Evolutionary conservation across 1,140 invertebrate species (phyloP).

Genomic region (Papilio glaucus): DNA sequence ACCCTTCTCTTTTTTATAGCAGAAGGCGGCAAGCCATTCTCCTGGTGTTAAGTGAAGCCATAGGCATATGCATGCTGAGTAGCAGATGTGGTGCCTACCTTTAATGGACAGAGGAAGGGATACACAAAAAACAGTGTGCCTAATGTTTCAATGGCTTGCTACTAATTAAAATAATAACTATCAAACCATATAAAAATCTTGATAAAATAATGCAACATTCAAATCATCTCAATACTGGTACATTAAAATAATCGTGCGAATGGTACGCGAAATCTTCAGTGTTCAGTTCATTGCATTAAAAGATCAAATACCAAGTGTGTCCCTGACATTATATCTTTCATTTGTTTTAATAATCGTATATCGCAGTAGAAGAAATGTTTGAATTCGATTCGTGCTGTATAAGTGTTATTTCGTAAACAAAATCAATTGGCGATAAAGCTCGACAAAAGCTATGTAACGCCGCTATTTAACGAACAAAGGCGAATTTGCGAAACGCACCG

Average conservation of each 20-base stretch:
- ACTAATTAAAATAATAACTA: too few species aligned
- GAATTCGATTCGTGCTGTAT: conserved; percentile 11
- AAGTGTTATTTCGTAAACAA: conserved; percentile 29
- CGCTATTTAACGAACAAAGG: conserved; percentile 47
- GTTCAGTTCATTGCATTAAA: not conserved
- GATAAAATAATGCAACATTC: not conserved
- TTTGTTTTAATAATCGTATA: conserved; percentile 32
- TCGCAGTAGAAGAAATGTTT: conserved; percentile 14
- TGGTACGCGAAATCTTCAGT: not conserved
- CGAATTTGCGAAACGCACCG: conserved; percentile 44
- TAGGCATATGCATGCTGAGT: too few species aligned
- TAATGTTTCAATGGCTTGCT: too few species aligned
- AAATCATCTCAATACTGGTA: not conserved
- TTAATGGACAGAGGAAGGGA: too few species aligned
- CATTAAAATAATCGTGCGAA: not conserved
- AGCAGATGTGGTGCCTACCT: too few species aligned
- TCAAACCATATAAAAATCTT: too few species aligned
- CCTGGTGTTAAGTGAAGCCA: too few species aligned
- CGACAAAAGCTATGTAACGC: conserved; percentile 36
- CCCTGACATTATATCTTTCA: conserved; percentile 1
- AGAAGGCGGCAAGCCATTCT: too few species aligned
- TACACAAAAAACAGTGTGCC: too few species aligned
- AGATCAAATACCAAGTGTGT: not conserved
- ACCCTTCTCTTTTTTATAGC: not conserved
- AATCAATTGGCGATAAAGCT: conserved; percentile 35